A percentile compares a stretch with the other conserved stretches of the same genome.
Conservation (phyloP, 2,888 invertebrate species). For the Hyposoter didymator region DNA sequence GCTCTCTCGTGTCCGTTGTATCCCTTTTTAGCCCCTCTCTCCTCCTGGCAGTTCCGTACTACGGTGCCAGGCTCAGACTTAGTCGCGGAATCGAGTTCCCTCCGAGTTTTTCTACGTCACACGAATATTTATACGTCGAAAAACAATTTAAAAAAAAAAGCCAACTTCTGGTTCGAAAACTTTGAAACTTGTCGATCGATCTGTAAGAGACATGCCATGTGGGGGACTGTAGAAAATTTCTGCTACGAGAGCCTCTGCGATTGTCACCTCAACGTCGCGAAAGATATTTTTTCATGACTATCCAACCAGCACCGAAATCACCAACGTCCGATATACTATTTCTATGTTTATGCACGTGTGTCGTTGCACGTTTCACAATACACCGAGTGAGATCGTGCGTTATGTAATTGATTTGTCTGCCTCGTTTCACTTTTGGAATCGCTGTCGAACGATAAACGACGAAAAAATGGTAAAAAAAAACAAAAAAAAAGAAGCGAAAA, state of each 20-base stretch:
- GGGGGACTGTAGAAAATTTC: background rate
- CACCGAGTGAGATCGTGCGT: background rate
- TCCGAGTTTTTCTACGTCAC: conserved; percentile 17
- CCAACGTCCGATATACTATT: background rate
- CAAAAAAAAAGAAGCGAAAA: background rate
- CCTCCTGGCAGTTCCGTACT: background rate
- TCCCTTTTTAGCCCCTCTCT: conserved; percentile 16
- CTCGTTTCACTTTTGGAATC: background rate
- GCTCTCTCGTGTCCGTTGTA: conserved; percentile 35
- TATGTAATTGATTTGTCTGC: conserved; percentile 6
- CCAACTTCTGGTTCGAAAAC: background rate
- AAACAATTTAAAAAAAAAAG: background rate
- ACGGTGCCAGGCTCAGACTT: conserved; percentile 14
- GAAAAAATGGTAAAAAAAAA: background rate
- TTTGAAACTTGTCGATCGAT: background rate
- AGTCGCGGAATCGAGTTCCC: conserved; percentile 2
- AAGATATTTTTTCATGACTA: background rate
- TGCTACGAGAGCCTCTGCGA: background rate
- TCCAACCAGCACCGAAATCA: background rate
- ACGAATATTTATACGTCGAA: background rate
- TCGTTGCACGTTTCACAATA: conserved; percentile 22
- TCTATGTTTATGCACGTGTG: conserved; percentile 1
- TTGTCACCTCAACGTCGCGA: background rate
- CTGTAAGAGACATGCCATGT: background rate
- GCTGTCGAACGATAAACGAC: background rate